Percentiles rank a stretch among this genome's conserved stretches.
Conservation (phyloP, 2,113 vertebrate species). For the Gobius niger region DNA sequence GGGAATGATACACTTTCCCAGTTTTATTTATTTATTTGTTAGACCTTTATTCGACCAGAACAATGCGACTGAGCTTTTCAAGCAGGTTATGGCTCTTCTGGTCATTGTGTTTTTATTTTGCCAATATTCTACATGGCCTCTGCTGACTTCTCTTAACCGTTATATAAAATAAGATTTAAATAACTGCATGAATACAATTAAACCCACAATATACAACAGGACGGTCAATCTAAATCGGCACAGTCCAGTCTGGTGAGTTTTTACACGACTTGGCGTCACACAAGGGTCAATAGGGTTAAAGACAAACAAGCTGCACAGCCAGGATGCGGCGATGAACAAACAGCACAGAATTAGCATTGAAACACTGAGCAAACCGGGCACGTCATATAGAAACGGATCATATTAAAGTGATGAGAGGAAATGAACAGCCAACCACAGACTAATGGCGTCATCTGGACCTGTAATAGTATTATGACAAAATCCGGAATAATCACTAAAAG, state of each 20-base stretch:
- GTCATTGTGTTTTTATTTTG: too few relatives aligned
- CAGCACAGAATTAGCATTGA: conserved; percentile 13
- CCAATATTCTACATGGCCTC: not conserved
- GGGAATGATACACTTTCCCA: too few relatives aligned
- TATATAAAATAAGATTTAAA: too few relatives aligned
- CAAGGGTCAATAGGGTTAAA: not conserved
- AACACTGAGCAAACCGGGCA: not conserved
- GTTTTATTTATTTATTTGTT: too few relatives aligned
- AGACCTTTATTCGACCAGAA: too few relatives aligned
- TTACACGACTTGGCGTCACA: not conserved
- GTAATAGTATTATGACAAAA: conserved; percentile 26
- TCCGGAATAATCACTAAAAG: conserved; percentile 9
- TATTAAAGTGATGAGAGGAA: conserved; percentile 37
- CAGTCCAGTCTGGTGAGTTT: not conserved
- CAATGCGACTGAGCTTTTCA: too few relatives aligned
- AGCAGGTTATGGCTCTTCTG: too few relatives aligned
- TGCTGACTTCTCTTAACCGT: too few relatives aligned
- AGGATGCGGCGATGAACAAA: not conserved
- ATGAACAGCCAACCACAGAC: conserved; percentile 14
- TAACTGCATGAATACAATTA: too few relatives aligned
- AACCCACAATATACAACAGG: too few relatives aligned
- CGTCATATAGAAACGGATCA: conserved; percentile 7
- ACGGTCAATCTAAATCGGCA: not conserved
- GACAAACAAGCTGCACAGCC: not conserved
- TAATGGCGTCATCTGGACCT: conserved; percentile 22